Base-by-base conservation (phyloP, 37 sponge, comb jelly and placozoan genomes). In the Ephydatia muelleri region DNA sequence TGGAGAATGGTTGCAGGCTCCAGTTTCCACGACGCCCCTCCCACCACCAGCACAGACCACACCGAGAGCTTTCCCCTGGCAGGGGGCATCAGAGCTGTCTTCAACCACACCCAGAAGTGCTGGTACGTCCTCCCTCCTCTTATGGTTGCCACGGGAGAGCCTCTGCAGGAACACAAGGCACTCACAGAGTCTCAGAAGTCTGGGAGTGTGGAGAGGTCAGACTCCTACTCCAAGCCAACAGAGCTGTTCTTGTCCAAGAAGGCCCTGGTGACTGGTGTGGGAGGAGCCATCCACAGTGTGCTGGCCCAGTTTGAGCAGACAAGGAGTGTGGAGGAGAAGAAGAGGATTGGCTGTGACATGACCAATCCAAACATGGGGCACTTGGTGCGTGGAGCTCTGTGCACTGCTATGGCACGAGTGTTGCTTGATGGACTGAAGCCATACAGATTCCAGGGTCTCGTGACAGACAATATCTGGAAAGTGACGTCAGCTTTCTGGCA, bases 91-190 rank as follows among this genome's bases (percentile, higher is more conserved):
- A 76, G 90, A n/a, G 93, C 86, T 4, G 32, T 85, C 4, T 95
- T 72, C 67, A 89, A 87, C 91, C 89, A 92, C 82, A 73, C 90
- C 68, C 57, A 79, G 28, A 86, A 92, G 69, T n/a, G 85, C 3
- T 95, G 95, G 95, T 81, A 76, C 40, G 95, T 95, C 23, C 83
- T 84, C 14, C 89, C 86, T 43, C 83, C 91, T 0, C 80, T 77
- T 9, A 38, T 65, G 23, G 21, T 65, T 36, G 33, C 74, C 66
- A 43, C 43, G 3, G 43, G 43, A 6, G 43, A 43, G 43, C 43
- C 43, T 43, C 43, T 6, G 43, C 43, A 43, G 43, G 26, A 28
- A 5, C 49, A 2, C 67, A 57, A 6, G 16, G 34, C 8, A 5
- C 26, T 68, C 28, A 26, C 70, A 11, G 29, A 68, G 5, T 29